A percentile compares a stretch with the other conserved stretches of the same genome.
phyloP scores from a whole-genome alignment of 1,140 invertebrate species.

The Tetranychus cinnabarinus region DNA sequence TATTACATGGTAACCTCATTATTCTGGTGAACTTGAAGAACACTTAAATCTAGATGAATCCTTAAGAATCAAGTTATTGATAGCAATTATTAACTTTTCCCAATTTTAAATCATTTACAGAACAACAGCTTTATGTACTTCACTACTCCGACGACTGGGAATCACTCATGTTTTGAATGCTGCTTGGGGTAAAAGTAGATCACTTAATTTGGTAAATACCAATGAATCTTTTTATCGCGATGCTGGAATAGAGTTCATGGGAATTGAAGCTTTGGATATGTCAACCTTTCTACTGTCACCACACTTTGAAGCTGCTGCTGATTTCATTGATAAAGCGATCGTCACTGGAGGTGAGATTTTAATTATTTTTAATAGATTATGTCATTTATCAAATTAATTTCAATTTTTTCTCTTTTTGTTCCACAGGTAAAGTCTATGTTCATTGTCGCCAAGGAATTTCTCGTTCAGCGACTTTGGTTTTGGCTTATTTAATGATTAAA shows the following conservation, averaged over 20 bases:
- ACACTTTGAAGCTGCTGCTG: conserved; percentile 47
- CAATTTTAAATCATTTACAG: conserved; percentile 12
- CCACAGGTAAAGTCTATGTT: conserved; percentile 46
- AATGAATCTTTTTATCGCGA: conserved; percentile 35
- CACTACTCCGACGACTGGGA: conserved; percentile 17
- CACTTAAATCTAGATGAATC: too few relatives aligned
- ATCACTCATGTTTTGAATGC: conserved; percentile 25
- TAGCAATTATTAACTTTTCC: neutral
- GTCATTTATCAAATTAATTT: neutral
- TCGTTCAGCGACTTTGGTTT: conserved; percentile 47
- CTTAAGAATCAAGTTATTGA: too few relatives aligned
- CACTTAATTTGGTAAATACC: conserved; percentile 18
- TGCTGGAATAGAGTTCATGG: conserved; percentile 45
- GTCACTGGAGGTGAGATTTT: conserved; percentile 18
- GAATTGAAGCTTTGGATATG: conserved; percentile 48
- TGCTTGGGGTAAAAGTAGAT: conserved; percentile 17
- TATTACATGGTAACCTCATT: too few relatives aligned
- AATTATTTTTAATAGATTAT: neutral
- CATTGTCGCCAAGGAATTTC: conserved; percentile 59
- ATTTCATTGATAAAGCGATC: conserved; percentile 53
- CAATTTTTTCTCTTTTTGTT: neutral
- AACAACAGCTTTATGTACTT: conserved; percentile 19
- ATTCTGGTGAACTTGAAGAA: too few relatives aligned
- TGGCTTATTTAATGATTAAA: conserved; percentile 19
- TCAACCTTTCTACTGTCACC: conserved; percentile 44